phyloP scores from a whole-genome alignment of 2,797 vertebrate species.

The Anguilla marmorata region DNA sequence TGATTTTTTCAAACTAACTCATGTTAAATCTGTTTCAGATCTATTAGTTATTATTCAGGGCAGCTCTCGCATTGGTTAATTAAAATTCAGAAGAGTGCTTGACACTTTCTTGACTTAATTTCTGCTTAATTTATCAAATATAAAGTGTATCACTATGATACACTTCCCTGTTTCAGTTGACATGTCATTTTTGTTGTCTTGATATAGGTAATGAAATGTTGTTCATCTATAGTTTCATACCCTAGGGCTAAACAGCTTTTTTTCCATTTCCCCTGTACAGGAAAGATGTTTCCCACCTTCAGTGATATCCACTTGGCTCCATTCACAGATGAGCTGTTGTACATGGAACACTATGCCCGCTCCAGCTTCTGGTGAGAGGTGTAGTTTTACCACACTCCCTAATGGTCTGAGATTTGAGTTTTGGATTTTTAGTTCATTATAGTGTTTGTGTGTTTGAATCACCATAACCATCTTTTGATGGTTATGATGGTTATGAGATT shows the following conservation, averaged over 20 bases:
- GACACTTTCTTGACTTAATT: background rate
- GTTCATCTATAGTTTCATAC: background rate
- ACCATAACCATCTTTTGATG: no score
- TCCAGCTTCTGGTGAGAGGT: constrained; percentile 75
- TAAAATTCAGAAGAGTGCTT: background rate
- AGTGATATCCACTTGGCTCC: constrained; percentile 78
- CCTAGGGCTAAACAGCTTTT: background rate
- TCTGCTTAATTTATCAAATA: background rate
- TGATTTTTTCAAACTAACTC: background rate
- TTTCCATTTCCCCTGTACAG: constrained; percentile 54
- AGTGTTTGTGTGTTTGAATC: no score
- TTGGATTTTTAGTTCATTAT: background rate
- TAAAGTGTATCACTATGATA: background rate
- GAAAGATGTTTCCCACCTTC: constrained; percentile 77
- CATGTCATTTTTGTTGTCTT: background rate
- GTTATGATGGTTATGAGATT: no score
- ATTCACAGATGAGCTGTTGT: constrained; percentile 82
- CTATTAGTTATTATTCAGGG: background rate
- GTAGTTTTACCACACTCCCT: background rate
- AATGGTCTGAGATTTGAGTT: background rate
- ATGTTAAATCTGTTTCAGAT: background rate
- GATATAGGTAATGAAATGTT: background rate
- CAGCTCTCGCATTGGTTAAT: background rate
- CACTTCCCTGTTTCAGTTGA: background rate
- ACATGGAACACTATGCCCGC: constrained; percentile 74